Conservation (phyloP, 2,888 invertebrate species). For the Thalpophila matura region DNA sequence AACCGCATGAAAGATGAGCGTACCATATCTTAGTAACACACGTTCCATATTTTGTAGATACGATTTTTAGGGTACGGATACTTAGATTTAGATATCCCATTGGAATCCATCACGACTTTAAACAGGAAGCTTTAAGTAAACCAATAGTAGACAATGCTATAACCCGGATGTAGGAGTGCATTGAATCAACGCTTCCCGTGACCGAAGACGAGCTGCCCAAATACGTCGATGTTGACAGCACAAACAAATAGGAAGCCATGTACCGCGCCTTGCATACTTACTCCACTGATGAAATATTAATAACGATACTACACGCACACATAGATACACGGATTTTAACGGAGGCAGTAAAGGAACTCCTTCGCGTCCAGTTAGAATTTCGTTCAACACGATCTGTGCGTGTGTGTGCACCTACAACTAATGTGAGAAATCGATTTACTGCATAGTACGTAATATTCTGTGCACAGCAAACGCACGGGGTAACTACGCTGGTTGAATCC, state of each 20-base stretch:
- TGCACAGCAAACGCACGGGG: conserved; percentile 15
- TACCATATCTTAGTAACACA: conserved; percentile 4
- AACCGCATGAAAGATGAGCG: conserved; percentile 23
- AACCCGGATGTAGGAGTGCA: conserved; percentile 82
- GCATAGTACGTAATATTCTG: conserved; percentile 27
- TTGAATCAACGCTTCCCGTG: conserved; percentile 76
- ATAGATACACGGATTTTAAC: not conserved
- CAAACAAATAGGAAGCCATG: conserved; percentile 60
- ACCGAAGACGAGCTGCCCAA: conserved; percentile 58
- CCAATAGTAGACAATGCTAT: conserved; percentile 76
- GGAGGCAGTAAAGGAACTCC: not conserved
- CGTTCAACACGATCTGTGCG: not conserved
- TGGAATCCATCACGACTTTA: conserved; percentile 62
- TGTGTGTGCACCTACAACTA: conserved; percentile 8
- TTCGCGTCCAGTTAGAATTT: not conserved
- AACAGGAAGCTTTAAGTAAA: conserved; percentile 79
- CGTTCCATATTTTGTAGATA: conserved; percentile 1
- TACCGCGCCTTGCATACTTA: conserved; percentile 47
- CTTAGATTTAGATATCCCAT: conserved; percentile 49
- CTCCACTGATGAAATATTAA: conserved; percentile 41
- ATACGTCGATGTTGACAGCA: conserved; percentile 60
- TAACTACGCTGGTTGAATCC: conserved; percentile 50
- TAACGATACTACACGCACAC: conserved; percentile 22
- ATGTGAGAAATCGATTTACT: conserved; percentile 27
- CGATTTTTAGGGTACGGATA: conserved; percentile 28